Evolutionary conservation across 35 echinoderm and acorn worm genomes (phyloP).

Genomic region (Ptychodera flava): DNA sequence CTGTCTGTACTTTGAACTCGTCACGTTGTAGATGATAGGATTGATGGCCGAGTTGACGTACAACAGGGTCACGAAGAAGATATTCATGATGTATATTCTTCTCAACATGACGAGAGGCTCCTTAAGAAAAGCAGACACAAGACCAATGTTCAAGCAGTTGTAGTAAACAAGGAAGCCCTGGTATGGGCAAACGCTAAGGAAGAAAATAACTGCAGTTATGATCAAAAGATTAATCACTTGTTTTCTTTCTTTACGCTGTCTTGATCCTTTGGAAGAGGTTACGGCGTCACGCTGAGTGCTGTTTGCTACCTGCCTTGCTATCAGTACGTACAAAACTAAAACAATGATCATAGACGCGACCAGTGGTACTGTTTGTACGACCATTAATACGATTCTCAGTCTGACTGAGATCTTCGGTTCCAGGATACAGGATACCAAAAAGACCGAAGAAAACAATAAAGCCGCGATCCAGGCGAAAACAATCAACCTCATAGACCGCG

Average conservation of each 20-base stretch:
- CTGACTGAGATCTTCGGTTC: not conserved
- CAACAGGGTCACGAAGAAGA: constrained; percentile 13
- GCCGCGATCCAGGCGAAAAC: not conserved
- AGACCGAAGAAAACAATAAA: not conserved
- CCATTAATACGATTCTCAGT: not conserved
- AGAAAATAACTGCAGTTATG: constrained; percentile 14
- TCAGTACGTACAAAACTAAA: not conserved
- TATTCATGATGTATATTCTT: not conserved
- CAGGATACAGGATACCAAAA: not conserved
- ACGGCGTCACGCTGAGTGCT: not conserved
- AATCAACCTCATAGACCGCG: not conserved
- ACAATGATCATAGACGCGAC: not conserved
- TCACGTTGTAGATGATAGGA: constrained; percentile 86
- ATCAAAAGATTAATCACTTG: constrained; percentile 21
- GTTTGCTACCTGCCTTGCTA: not conserved
- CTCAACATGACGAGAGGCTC: not conserved
- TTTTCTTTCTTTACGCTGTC: constrained; percentile 3
- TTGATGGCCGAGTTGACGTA: constrained; percentile 73
- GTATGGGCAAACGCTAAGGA: constrained; percentile 10
- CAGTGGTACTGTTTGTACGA: not conserved
- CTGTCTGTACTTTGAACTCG: constrained; percentile 60
- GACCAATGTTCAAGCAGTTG: not conserved
- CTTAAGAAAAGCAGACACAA: not conserved
- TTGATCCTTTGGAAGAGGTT: not conserved
- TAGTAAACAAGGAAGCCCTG: not conserved